Evolutionary conservation across 2,113 vertebrate species (phyloP).

Genomic region (Dascyllus trimaculatus): DNA sequence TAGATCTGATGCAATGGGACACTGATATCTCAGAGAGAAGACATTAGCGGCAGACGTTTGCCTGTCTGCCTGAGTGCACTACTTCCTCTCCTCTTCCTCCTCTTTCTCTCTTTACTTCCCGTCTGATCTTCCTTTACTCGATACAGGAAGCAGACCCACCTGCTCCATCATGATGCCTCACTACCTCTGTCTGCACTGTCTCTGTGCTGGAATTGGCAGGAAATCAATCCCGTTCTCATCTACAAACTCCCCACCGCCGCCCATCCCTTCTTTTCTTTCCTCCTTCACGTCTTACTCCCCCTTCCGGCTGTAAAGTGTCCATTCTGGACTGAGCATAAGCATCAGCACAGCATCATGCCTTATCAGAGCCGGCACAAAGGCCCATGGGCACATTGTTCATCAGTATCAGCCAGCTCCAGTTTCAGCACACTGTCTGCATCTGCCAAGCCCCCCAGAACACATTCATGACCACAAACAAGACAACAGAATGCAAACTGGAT

Average conservation of each 20-base stretch:
- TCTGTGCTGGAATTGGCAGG: slow-evolving; percentile 72
- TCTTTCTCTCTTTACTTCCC: slow-evolving; percentile 53
- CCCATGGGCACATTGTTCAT: slow-evolving; percentile 73
- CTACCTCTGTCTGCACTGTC: slow-evolving; percentile 53
- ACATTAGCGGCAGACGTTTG: slow-evolving; percentile 45
- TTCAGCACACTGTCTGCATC: slow-evolving; percentile 50
- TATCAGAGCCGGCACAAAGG: slow-evolving; percentile 77
- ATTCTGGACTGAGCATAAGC: slow-evolving; percentile 63
- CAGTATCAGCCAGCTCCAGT: slow-evolving; percentile 77
- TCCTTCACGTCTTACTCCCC: slow-evolving; percentile 63
- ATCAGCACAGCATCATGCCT: slow-evolving; percentile 68
- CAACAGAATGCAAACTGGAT: slow-evolving; percentile 67
- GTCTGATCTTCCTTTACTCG: slow-evolving; percentile 20
- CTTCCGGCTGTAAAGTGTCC: slow-evolving; percentile 71
- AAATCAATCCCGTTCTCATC: slow-evolving; percentile 78
- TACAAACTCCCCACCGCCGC: background rate
- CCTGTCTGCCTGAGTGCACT: slow-evolving; percentile 26
- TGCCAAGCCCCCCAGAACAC: slow-evolving; percentile 63
- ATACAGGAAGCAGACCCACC: slow-evolving; percentile 67
- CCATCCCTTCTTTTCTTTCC: slow-evolving; percentile 25
- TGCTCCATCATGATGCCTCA: slow-evolving; percentile 65
- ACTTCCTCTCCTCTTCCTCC: slow-evolving; percentile 32
- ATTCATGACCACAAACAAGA: slow-evolving; percentile 62
- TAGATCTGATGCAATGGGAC: slow-evolving; percentile 28
- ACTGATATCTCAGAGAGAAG: slow-evolving; percentile 11